A percentile compares a stretch with the other conserved stretches of the same genome.
These are phyloP conservation scores for Osedax frankpressi DNA, from an alignment of 2,888 invertebrate genomes.

Conservation along the genomic window DNA sequence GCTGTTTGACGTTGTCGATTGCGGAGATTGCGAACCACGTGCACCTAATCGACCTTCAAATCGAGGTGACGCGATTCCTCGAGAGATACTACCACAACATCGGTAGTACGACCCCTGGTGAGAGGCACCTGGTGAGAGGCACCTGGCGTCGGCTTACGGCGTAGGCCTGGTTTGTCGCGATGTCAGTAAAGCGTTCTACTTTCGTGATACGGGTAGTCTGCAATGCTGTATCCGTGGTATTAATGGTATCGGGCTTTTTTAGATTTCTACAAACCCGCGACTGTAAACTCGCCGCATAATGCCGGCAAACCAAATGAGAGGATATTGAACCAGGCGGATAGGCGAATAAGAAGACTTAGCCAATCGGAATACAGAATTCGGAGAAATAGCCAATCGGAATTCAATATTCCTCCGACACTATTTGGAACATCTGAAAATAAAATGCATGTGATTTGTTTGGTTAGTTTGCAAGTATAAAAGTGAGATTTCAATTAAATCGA, in stretches of 20 bases:
- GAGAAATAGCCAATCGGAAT: background rate
- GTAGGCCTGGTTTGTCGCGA: too few species aligned
- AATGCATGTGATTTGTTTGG: conserved; percentile 37
- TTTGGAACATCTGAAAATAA: conserved; percentile 35
- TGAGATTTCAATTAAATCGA: background rate
- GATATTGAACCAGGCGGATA: too few species aligned
- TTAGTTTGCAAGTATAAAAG: conserved; percentile 24
- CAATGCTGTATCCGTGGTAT: too few species aligned
- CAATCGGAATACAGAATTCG: background rate
- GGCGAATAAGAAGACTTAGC: background rate
- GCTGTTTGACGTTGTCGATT: background rate
- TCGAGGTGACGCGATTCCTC: conserved; percentile 58
- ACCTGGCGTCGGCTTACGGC: too few species aligned
- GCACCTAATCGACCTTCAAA: conserved; percentile 65
- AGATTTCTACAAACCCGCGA: too few species aligned
- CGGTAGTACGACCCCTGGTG: background rate
- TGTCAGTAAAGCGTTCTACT: too few species aligned
- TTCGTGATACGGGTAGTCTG: too few species aligned
- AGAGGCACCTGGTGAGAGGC: too few species aligned
- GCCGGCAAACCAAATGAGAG: background rate
- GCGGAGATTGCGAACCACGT: conserved; percentile 54
- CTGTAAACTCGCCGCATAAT: background rate
- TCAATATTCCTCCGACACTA: conserved; percentile 29
- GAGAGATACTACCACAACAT: conserved; percentile 30
- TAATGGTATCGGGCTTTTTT: too few species aligned